Percentiles rank a stretch among this genome's conserved stretches.
These are phyloP conservation scores for Acestrorhynchus altus DNA, from an alignment of 2,797 vertebrate species.

Conservation along the genomic window DNA sequence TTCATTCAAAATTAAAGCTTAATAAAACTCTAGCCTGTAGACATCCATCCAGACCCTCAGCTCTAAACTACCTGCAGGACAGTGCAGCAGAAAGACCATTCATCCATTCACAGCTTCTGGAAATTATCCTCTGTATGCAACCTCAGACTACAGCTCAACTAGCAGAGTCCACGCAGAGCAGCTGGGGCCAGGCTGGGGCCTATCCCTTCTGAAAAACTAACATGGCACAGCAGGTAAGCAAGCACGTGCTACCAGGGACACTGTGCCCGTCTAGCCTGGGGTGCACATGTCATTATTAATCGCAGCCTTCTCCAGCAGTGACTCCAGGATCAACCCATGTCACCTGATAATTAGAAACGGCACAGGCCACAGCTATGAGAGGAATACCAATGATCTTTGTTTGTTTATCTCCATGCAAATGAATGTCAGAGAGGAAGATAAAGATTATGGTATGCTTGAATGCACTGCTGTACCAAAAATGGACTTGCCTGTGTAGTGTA, in stretches of 20 bases:
- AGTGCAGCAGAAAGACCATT: neutral
- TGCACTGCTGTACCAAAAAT: neutral
- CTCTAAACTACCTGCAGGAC: conserved; percentile 16
- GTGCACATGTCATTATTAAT: conserved; percentile 1
- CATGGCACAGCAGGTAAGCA: conserved; percentile 8
- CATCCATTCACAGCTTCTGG: neutral
- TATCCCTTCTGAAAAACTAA: neutral
- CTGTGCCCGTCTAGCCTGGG: neutral
- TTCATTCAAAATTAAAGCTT: neutral
- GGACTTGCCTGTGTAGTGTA: neutral
- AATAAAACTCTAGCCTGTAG: neutral
- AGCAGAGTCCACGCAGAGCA: conserved; percentile 55
- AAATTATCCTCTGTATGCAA: conserved; percentile 40
- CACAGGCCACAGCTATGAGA: neutral
- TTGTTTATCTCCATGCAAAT: conserved; percentile 20
- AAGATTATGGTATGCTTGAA: conserved; percentile 18
- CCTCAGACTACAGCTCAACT: conserved; percentile 58
- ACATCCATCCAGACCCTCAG: neutral
- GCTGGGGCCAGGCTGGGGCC: conserved; percentile 58
- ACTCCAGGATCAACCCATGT: conserved; percentile 12
- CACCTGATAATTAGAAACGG: conserved; percentile 16
- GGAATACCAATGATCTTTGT: conserved; percentile 14
- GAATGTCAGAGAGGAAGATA: conserved; percentile 17
- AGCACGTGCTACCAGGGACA: neutral
- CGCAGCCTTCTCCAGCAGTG: conserved; percentile 5